Conservation (phyloP, 2,888 invertebrate species). For the Ornithoptera priamus region DNA sequence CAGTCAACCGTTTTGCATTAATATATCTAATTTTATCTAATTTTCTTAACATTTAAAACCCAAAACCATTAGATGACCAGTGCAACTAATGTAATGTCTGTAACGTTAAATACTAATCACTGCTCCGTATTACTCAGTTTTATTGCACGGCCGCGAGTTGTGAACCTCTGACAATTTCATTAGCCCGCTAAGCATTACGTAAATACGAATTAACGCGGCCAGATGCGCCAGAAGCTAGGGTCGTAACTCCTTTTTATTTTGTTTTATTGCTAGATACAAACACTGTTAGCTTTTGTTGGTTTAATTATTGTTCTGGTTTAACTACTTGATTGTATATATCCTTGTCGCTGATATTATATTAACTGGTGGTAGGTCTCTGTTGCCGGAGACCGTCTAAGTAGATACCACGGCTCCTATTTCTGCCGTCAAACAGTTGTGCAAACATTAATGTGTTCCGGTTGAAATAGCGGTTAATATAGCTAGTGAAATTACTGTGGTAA, state of each 20-base stretch:
- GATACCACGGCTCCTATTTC: too few relatives aligned
- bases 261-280: conserved; percentile 47
- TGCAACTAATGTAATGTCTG: neutral
- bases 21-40: too few relatives aligned
- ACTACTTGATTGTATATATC: neutral
- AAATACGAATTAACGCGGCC: conserved; percentile 53
- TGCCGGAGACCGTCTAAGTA: too few relatives aligned
- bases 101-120: conserved; percentile 32
- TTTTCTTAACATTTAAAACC: too few relatives aligned
- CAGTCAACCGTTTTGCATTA: too few relatives aligned
- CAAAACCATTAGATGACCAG: too few relatives aligned
- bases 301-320: conserved; percentile 7
- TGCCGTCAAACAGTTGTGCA: too few relatives aligned
- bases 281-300: conserved; percentile 14
- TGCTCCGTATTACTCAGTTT: conserved; percentile 2
- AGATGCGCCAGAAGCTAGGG: conserved; percentile 48
- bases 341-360: too few relatives aligned
- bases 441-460: too few relatives aligned
- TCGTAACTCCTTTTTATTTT: conserved; percentile 68
- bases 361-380: too few relatives aligned
- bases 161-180: conserved; percentile 56
- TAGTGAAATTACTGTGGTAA: too few relatives aligned
- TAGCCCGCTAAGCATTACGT: conserved; percentile 52
- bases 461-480: too few relatives aligned
- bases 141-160: conserved; percentile 33